Evolutionary conservation across 2,113 vertebrate species (phyloP).

Genomic region (Potamarius usumacintae): DNA sequence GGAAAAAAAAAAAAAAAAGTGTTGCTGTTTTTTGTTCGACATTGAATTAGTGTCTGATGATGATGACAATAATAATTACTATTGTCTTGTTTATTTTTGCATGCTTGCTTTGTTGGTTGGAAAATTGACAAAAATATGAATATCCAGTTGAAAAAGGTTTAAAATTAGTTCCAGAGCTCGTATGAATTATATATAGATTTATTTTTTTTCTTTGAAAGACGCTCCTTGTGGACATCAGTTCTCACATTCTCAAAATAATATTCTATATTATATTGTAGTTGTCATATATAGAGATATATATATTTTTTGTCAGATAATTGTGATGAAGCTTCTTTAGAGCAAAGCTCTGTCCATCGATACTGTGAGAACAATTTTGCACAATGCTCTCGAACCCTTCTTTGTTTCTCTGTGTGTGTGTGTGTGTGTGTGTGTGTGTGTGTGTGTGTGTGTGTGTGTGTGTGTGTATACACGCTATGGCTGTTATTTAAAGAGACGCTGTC

Average conservation of each 20-base stretch:
- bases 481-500: conserved; percentile 36
- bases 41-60: neutral
- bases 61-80: neutral
- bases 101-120: neutral
- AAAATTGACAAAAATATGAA: neutral
- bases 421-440: conserved; percentile 5
- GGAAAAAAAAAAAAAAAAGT: neutral
- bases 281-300: neutral
- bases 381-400: conserved; percentile 22
- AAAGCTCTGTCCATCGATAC: neutral
- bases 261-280: neutral
- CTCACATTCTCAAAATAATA: neutral
- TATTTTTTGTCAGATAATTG: neutral
- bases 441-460: conserved; percentile 19
- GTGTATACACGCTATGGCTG: neutral
- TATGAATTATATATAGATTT: neutral
- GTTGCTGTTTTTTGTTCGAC: neutral
- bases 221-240: neutral
- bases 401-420: conserved; percentile 13
- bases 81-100: neutral
- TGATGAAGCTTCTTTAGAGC: neutral
- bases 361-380: neutral
- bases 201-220: neutral
- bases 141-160: neutral
- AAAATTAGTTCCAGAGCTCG: neutral